A percentile compares a stretch with the other conserved stretches of the same genome.
These are phyloP conservation scores for Seira musarum DNA, from an alignment of 2,888 invertebrate genomes.

Conservation along the genomic window DNA sequence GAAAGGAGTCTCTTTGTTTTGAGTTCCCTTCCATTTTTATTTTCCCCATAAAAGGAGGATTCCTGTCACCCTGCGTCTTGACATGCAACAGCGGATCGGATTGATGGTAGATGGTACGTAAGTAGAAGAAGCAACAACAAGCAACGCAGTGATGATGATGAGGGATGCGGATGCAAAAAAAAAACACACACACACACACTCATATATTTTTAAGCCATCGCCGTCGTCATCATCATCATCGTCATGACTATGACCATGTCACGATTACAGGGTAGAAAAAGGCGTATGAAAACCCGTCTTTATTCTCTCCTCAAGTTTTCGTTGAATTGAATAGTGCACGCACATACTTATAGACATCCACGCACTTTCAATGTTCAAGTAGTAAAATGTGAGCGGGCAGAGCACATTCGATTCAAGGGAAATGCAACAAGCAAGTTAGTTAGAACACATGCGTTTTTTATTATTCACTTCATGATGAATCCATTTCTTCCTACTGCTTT, in stretches of 20 bases:
- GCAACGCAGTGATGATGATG: too few species aligned
- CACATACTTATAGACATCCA: constrained; percentile 6
- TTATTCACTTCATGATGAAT: constrained; percentile 6
- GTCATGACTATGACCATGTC: neutral
- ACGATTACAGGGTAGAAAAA: constrained; percentile 4
- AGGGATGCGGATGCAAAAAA: too few species aligned
- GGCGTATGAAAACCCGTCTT: constrained; percentile 17
- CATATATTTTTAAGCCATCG: neutral
- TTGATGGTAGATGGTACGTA: neutral
- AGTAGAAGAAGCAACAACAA: too few species aligned
- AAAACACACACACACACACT: neutral
- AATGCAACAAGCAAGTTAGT: too few species aligned
- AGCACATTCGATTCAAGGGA: too few species aligned
- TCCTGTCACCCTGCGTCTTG: constrained; percentile 12
- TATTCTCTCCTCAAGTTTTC: neutral
- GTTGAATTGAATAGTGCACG: neutral
- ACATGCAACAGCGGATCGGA: neutral
- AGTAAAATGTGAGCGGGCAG: neutral
- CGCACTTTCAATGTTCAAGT: constrained; percentile 2
- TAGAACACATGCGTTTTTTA: constrained; percentile 5
- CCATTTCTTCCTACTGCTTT: neutral
- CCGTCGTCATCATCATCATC: too few species aligned
- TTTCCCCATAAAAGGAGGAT: neutral
- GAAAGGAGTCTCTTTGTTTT: neutral
- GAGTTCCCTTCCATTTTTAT: neutral